Evolutionary conservation across 2,888 invertebrate genomes (phyloP), one percentile per base, ranked within the genome.

Genomic region (Xanthostigma xanthostigma): DNA sequence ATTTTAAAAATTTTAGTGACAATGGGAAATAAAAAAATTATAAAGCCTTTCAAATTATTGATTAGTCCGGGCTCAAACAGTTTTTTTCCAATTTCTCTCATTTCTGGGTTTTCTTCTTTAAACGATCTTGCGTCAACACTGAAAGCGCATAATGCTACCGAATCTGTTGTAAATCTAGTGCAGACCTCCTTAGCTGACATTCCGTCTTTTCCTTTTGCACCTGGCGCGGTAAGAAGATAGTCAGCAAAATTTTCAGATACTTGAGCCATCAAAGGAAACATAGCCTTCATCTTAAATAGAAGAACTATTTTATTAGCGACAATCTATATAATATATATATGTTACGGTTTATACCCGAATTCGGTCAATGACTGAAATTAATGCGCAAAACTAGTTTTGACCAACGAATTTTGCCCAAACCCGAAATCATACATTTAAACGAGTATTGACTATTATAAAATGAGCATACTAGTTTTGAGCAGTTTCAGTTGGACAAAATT

Each of bases 51-150:
- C 9, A n/a, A 37, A 34, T 33, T 35, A 44, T 47, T 46, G 34
- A 12, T 34, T 8, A 41, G 27, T 12, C 43, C 38, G 10, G 46
- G 42, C 6, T 46, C 47, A 10, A 55, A 45, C 13, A 54, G 44
- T 36, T 48, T 43, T 9, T 44, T 44, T 8, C 49, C 49, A 47
- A 50, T 50, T 33, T 36, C 12, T 10, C 52, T 27, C 37, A 55
- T 53, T 49, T 54, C 51, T 1, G 52, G 47, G n/a, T 55, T 48
- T 12, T 52, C 49, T 44, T 54, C 48, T 42, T 44, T 40, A 33
- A 55, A 51, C 13, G 52, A 46, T 37, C 50, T 49, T 2, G 51
- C 51, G 34, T 53, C 45, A 9, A 54, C 39, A 8, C 52, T 52
- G 14, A 53, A 54, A 13, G 50, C 49, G 17, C 49, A 48, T 27